Base-by-base conservation (phyloP, 2,113 vertebrate genomes). In the Lamprotornis superbus region DNA sequence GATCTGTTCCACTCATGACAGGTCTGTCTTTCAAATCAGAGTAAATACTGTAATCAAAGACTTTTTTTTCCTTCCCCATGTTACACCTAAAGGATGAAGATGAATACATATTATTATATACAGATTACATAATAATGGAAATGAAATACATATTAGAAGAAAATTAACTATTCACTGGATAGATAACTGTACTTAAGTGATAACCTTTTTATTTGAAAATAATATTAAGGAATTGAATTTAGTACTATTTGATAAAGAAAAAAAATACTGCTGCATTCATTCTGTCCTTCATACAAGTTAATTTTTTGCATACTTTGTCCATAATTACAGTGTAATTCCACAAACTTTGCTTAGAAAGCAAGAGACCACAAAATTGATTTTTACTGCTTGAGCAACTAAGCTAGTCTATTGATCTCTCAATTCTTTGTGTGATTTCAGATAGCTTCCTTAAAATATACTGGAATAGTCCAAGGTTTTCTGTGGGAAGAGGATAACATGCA, bases 341-440 rank as follows among this genome's bases (percentile, higher is more conserved):
- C 49, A 87, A 91, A 94, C 28, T 91, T 87, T 94, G 57, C 67
- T 91, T 39, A 91, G 67, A 79, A 89, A 95, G 89, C 31, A 89
- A 73, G 53, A 71, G 40, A 85, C 28, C 11, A 65, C 39, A 84
- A 79, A 84, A 93, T 55, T 65, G 40, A 79, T 89, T 95, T 94
- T 89, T 93, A 82, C 57, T 82, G 49, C 40, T 73, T 87, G 46
- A 82, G 63, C 39, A 89, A 55, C 69, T 73, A 94, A 89, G 77
- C 52, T 78, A 46, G 23, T 40, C 64, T 76, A 94, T 89, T 81
- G 93, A 91, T 91, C 53, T 82, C 42, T 60, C 61, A 76, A 39
- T 74, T 94, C 83, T 82, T 82, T 64, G 49, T 74, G 88, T 77
- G 63, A 86, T 77, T 94, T 88, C 90, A 94, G 79, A 73, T 87